These are phyloP conservation scores for Ochropleura leucogaster DNA, from an alignment of 2,888 invertebrate species.

Conservation along the genomic window DNA sequence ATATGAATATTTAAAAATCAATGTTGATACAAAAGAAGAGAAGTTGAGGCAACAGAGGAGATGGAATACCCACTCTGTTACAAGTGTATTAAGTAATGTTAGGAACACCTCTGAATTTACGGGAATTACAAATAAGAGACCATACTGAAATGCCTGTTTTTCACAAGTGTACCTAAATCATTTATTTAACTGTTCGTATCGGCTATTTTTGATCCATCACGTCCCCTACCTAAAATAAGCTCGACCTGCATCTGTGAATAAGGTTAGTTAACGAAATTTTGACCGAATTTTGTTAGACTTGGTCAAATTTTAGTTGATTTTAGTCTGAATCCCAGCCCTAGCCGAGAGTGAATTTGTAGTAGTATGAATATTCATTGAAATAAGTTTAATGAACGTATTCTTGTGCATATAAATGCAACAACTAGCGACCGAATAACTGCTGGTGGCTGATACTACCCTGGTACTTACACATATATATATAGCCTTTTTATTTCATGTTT, in stretches of 20 bases:
- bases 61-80: too few species aligned
- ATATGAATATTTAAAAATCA: too few species aligned
- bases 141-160: background rate
- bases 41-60: too few species aligned
- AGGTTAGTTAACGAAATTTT: background rate
- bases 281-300: constrained; percentile 3
- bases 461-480: too few species aligned
- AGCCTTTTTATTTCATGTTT: too few species aligned
- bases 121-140: too few species aligned
- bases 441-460: constrained; percentile 16
- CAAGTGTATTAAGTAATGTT: too few species aligned
- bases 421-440: constrained; percentile 10
- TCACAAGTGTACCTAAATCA: background rate
- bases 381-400: constrained; percentile 73
- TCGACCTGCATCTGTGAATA: background rate
- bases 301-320: constrained; percentile 16
- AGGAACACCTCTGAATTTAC: too few species aligned
- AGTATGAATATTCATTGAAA: constrained; percentile 66
- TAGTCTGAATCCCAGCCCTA: constrained; percentile 42
- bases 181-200: background rate
- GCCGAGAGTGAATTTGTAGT: constrained; percentile 28
- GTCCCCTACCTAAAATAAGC: constrained; percentile 9
- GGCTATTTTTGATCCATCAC: constrained; percentile 3
- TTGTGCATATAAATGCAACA: constrained; percentile 78
- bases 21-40: too few species aligned